These are phyloP conservation scores for Malachius bipustulatus DNA, from an alignment of 2,888 invertebrate species.

Conservation along the genomic window DNA sequence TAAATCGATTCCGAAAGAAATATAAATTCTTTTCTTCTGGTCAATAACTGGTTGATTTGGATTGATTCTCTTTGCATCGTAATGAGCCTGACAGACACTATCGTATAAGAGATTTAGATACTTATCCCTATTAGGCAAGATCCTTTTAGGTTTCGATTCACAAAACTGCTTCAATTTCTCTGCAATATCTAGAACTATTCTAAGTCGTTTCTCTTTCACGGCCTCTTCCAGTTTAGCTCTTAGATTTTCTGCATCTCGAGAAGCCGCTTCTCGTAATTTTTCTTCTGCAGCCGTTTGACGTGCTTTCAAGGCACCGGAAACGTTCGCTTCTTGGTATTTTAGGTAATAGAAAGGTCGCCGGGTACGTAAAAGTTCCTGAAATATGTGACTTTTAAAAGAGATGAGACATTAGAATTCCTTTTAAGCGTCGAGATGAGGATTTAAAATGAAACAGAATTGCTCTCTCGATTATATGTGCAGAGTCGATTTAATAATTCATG, in stretches of 20 bases:
- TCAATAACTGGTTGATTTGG: slow-evolving; percentile 21
- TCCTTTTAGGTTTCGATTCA: slow-evolving; percentile 31
- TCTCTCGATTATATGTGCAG: too few relatives aligned
- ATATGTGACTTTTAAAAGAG: too few relatives aligned
- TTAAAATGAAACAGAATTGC: too few relatives aligned
- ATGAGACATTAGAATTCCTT: too few relatives aligned
- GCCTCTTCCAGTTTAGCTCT: slow-evolving; percentile 29
- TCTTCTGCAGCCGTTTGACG: slow-evolving; percentile 29
- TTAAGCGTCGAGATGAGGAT: too few relatives aligned
- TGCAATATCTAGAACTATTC: slow-evolving; percentile 23
- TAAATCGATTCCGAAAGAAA: slow-evolving; percentile 29
- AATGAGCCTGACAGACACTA: slow-evolving; percentile 35
- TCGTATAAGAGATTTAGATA: slow-evolving; percentile 35
- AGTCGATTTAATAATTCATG: too few relatives aligned
- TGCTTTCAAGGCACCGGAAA: slow-evolving; percentile 27
- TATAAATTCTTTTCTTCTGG: slow-evolving; percentile 28
- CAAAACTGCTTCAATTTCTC: slow-evolving; percentile 36
- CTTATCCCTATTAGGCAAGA: slow-evolving; percentile 34
- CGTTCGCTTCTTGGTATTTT: slow-evolving; percentile 31
- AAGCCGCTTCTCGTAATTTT: slow-evolving; percentile 28
- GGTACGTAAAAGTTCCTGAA: slow-evolving; percentile 34
- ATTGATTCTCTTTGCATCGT: slow-evolving; percentile 36
- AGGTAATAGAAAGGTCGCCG: slow-evolving; percentile 38
- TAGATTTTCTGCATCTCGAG: slow-evolving; percentile 33
- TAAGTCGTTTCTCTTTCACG: slow-evolving; percentile 22